Evolutionary conservation across 1,140 invertebrate genomes (phyloP).

Genomic region (Solen grandis): DNA sequence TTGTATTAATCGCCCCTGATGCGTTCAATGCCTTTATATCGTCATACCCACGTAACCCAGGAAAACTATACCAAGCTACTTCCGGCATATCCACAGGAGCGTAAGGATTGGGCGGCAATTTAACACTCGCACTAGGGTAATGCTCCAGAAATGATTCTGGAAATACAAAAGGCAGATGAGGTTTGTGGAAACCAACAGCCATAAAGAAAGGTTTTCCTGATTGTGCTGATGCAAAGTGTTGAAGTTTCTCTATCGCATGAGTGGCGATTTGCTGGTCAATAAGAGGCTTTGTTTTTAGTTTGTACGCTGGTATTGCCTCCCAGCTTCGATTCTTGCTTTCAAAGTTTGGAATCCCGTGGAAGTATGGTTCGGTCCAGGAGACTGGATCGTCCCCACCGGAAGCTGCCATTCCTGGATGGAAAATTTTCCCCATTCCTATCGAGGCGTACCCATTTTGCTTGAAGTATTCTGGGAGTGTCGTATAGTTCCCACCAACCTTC

Average conservation of each 20-base stretch:
- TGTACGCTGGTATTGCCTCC: neutral
- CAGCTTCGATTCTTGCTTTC: conserved; percentile 13
- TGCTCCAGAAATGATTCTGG: conserved; percentile 87
- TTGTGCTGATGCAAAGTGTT: conserved; percentile 27
- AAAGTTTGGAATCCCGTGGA: conserved; percentile 16
- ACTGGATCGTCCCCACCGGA: conserved; percentile 8
- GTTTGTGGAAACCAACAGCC: conserved; percentile 94
- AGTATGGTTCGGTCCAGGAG: too few relatives aligned
- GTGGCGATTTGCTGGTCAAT: conserved; percentile 86
- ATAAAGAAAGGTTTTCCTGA: conserved; percentile 86
- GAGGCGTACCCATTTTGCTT: too few relatives aligned
- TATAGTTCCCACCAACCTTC: conserved; percentile 28
- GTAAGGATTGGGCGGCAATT: conserved; percentile 51
- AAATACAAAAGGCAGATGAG: conserved; percentile 94
- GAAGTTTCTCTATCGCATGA: conserved; percentile 82
- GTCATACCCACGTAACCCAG: conserved; percentile 18
- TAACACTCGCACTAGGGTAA: conserved; percentile 50
- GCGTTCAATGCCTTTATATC: conserved; percentile 35
- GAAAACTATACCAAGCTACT: conserved; percentile 50
- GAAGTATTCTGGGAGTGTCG: conserved; percentile 42
- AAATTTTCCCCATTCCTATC: conserved; percentile 43
- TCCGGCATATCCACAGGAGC: conserved; percentile 58
- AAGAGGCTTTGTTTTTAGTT: conserved; percentile 75
- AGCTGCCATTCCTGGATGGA: conserved; percentile 9
- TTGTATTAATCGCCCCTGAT: too few relatives aligned